Conservation (phyloP, 2,113 vertebrate genomes). For the Oreamnos americanus region DNA sequence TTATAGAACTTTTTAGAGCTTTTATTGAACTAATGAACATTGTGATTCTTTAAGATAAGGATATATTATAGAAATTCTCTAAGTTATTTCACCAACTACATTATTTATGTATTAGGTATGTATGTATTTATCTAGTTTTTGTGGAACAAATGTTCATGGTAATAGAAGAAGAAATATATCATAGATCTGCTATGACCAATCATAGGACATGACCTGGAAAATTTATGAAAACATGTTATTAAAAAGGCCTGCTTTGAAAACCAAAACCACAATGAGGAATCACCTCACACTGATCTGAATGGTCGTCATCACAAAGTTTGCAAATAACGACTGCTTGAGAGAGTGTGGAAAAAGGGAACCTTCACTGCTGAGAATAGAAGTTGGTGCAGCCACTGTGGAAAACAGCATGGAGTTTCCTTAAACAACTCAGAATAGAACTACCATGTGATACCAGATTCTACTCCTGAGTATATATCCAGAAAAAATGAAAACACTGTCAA, state of each 20-base stretch:
- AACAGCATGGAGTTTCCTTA: neutral
- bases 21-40: neutral
- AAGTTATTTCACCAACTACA: neutral
- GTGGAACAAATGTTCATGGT: neutral
- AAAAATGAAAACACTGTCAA: neutral
- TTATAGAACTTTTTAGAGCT: neutral
- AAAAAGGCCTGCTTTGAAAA: neutral
- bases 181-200: neutral
- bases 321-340: neutral
- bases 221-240: neutral
- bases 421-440: neutral
- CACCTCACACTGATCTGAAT: neutral
- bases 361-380: neutral
- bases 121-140: neutral
- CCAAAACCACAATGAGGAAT: neutral
- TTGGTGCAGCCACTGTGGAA: too few species aligned
- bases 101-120: neutral
- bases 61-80: neutral
- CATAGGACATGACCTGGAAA: neutral
- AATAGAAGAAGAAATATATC: neutral
- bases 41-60: neutral
- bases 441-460: neutral
- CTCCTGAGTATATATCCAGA: neutral
- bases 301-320: neutral
- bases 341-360: neutral